Evolutionary conservation across 2,797 vertebrate species (phyloP).

Genomic region (Macroramphosus scolopax): DNA sequence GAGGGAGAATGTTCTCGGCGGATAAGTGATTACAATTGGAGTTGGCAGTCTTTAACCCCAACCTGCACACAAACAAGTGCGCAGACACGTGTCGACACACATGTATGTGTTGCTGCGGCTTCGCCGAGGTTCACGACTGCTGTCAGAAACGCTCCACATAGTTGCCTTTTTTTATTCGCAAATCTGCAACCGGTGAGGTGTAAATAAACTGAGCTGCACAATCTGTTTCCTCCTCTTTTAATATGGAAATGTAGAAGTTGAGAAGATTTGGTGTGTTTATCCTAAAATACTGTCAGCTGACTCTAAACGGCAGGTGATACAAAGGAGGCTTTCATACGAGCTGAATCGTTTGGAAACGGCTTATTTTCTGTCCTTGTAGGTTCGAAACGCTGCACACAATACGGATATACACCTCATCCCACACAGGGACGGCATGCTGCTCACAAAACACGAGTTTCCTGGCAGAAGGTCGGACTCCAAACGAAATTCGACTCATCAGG

Average conservation of each 20-base stretch:
- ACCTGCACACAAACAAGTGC: conserved; percentile 30
- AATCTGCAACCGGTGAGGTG: conserved; percentile 11
- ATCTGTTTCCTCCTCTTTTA: conserved; percentile 26
- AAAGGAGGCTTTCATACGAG: too few species aligned
- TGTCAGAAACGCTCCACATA: conserved; percentile 21
- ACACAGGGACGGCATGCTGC: neutral
- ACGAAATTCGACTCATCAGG: too few species aligned
- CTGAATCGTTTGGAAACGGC: too few species aligned
- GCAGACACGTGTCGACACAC: too few species aligned
- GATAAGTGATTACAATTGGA: conserved; percentile 37
- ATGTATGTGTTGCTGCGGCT: conserved; percentile 18
- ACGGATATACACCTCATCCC: conserved; percentile 10
- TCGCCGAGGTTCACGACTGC: conserved; percentile 6
- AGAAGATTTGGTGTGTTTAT: conserved; percentile 20
- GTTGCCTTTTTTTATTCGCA: conserved; percentile 21
- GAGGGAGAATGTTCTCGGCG: conserved; percentile 27
- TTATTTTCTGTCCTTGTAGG: too few species aligned
- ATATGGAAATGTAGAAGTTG: conserved; percentile 36
- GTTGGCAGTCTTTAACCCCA: conserved; percentile 40
- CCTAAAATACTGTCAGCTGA: conserved; percentile 29
- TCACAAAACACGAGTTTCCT: conserved; percentile 20
- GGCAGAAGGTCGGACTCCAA: conserved; percentile 25
- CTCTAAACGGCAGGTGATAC: too few species aligned
- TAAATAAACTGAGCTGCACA: conserved; percentile 29
- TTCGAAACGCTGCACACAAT: neutral